Evolutionary conservation across 2,113 vertebrate genomes (phyloP).

Genomic region (Lepidothrix coronata): DNA sequence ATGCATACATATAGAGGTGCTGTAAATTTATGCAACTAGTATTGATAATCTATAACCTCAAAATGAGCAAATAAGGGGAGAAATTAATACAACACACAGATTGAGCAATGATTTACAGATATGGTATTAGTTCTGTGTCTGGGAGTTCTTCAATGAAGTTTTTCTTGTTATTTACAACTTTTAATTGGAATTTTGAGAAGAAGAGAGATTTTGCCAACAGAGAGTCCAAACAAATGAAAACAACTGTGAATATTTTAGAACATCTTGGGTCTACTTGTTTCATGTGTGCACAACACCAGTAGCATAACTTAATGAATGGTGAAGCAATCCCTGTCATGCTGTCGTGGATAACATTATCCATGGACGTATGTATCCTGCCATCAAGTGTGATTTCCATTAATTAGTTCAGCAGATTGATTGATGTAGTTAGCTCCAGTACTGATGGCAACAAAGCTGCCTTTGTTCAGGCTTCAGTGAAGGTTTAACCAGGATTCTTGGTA

Average conservation of each 20-base stretch:
- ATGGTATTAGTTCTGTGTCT: neutral
- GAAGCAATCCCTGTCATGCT: neutral
- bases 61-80: neutral
- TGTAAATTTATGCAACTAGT: neutral
- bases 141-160: neutral
- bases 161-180: neutral
- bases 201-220: neutral
- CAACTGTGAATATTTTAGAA: neutral
- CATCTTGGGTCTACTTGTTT: neutral
- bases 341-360: neutral
- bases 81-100: neutral
- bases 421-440: neutral
- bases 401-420: neutral
- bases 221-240: neutral
- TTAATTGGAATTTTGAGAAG: neutral
- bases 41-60: neutral
- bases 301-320: neutral
- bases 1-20: neutral
- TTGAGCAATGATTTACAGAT: neutral
- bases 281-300: neutral
- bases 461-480: neutral
- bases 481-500: neutral
- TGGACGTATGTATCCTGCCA: neutral
- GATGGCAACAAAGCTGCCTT: neutral
- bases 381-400: neutral